These are phyloP conservation scores for Trichosurus vulpecula DNA, from an alignment of 2,797 vertebrate genomes.

Conservation along the genomic window DNA sequence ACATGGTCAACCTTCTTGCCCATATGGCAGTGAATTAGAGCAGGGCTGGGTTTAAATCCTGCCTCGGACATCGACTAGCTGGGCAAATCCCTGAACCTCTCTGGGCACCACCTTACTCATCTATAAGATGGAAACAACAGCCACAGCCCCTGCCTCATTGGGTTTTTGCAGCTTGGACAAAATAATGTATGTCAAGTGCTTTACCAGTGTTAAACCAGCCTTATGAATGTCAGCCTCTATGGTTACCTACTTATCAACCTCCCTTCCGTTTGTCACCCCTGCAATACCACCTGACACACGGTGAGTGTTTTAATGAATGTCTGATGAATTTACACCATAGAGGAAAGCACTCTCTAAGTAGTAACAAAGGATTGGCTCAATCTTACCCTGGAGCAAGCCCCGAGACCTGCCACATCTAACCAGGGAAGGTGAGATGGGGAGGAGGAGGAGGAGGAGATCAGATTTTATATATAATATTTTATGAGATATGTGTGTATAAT, in stretches of 20 bases:
- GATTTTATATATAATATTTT: neutral
- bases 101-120: neutral
- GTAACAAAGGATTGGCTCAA: neutral
- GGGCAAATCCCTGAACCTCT: neutral
- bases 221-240: neutral
- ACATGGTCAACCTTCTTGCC: neutral
- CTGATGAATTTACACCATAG: neutral
- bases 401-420: neutral
- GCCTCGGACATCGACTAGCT: neutral
- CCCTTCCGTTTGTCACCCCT: neutral
- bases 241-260: neutral
- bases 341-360: neutral
- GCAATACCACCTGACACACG: neutral
- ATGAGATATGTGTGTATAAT: no score
- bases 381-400: neutral
- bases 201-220: neutral
- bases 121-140: neutral
- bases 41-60: neutral
- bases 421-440: neutral
- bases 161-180: neutral
- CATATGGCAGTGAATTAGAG: neutral
- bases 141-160: neutral
- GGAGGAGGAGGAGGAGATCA: neutral
- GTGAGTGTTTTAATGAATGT: neutral
- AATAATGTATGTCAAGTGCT: neutral